Base-by-base conservation (phyloP, 2,113 vertebrate species). In the Prionailurus bengalensis region DNA sequence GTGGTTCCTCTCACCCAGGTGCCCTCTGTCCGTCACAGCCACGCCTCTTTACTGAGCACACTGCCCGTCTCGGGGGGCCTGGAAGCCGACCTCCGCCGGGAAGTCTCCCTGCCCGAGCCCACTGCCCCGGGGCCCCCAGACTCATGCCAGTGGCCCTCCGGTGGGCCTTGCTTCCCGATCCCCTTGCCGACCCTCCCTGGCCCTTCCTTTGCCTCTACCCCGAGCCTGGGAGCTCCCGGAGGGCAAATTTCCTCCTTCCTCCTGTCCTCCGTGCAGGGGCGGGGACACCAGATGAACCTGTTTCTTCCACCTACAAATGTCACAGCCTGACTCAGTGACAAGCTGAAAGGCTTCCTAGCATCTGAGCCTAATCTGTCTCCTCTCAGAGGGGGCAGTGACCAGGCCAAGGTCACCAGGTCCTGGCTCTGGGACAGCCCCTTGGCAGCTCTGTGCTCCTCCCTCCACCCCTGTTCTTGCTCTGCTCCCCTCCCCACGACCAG, bases 211-310 rank as follows among this genome's bases (percentile, higher is more conserved):
- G 45, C 29, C 55, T 74, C 78, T 73, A 4, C 39, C 83, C 65
- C 6, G 58, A 95, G 63, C 84, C 94, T 76, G 70, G 65, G 93
- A 97, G 42, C 81, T 68, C 53, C 92, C 84, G 8, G 45, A 90
- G 74, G 82, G 68, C 58, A 93, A 63, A n/a, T 29, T 36, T 80
- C 87, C 93, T 95, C 48, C 61, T 66, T 80, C 19, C 42, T 39
- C 70, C 87, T 39, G 13, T 65, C 63, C 68, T 39, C 19, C 1
- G 61, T 2, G 3, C 12, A 90, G 79, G 70, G 84, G 84, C 58
- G 76, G 92, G 33, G 33, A 78, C 51, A 68, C 95, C 1, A 3
- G 97, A 66, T 15, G 6, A 93, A 93, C 97, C 94, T 79, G 97
- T 92, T 97, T 86, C 74, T 89, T 74, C 68, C n/a, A 53, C 58